Evolutionary conservation across 2,113 vertebrate genomes (phyloP).

Genomic region (Periophthalmodon schlosseri): DNA sequence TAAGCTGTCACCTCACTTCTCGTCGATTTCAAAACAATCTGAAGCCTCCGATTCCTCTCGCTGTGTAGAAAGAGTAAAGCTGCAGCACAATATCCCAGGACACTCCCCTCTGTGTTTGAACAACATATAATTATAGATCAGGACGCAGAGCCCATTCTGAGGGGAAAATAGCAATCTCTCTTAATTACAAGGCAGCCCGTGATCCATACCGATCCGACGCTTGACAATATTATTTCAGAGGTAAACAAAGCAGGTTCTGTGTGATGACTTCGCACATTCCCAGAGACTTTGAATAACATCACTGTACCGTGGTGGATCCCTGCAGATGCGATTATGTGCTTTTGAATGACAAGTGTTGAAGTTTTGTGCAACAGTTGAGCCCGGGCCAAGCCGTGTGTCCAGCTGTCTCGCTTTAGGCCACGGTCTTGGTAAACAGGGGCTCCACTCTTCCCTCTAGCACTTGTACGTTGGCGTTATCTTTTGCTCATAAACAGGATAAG

Average conservation of each 20-base stretch:
- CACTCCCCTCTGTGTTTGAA: slow-evolving; percentile 75
- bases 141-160: slow-evolving; percentile 70
- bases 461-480: slow-evolving; percentile 65
- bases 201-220: slow-evolving; percentile 70
- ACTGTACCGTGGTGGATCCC: slow-evolving; percentile 30
- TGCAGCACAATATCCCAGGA: slow-evolving; percentile 68
- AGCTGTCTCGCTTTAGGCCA: slow-evolving; percentile 49
- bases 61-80: slow-evolving; percentile 51
- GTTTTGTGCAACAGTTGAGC: slow-evolving; percentile 58
- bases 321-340: slow-evolving; percentile 49
- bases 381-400: slow-evolving; percentile 54
- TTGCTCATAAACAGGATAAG: slow-evolving; percentile 66
- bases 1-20: not conserved
- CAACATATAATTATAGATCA: slow-evolving; percentile 78
- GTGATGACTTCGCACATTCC: slow-evolving; percentile 1
- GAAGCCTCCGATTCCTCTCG: not conserved
- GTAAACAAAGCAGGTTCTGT: slow-evolving; percentile 37
- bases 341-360: slow-evolving; percentile 62
- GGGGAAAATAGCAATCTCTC: slow-evolving; percentile 75
- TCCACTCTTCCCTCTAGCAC: slow-evolving; percentile 35
- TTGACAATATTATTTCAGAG: slow-evolving; percentile 55
- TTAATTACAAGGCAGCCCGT: slow-evolving; percentile 73
- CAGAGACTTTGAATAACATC: not conserved
- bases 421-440: slow-evolving; percentile 38
- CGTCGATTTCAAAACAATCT: slow-evolving; percentile 12